Base-by-base conservation (phyloP, 2,113 vertebrate genomes). In the Rhagologus leucostigma region DNA sequence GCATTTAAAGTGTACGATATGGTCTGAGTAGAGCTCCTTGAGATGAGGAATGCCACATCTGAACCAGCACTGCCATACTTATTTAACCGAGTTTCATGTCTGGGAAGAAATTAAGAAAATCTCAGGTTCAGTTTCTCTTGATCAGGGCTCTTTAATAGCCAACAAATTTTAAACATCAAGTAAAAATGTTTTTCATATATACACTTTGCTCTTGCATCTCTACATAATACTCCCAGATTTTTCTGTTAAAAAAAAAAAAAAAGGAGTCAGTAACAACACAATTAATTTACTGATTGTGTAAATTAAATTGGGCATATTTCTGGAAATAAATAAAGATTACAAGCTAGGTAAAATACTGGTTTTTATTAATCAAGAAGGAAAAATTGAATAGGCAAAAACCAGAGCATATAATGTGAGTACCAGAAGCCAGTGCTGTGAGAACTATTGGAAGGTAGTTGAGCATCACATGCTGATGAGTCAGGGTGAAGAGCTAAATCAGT, bases 31-130 rank as follows among this genome's bases (percentile, higher is more conserved):
- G 22, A 69, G 5, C 20, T 73, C 13, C 49, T 73, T 13, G 9
- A 1, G 3, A 16, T 49, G 27, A 73, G 30, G 49, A 90, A 41
- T 57, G 29, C 16, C 37, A 11, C 3, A 0, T 57, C 41, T 68
- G n/a, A 63, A 60, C 9, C 57, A 44, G 37, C 3, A 4, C 33
- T 0, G 0, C 18, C 12, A 33, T 13, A 29, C 9, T 62, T 84
- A 4, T 59, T 80, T 52, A 39, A 63, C 42, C 5, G 62, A 55
- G 35, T 62, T 69, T 75, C 10, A 1, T 8, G 1, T 17, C 62
- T 50, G 14, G 9, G 32, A 87, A 87, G 46, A 82, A 81, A 85
- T 71, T 82, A 50, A 44, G 65, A 85, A 83, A 94, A 69, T 46
- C 21, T 71, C 0, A 2, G 65, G 16, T 76, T 69, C 35, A 55